Base-by-base conservation (phyloP, 2,888 invertebrate genomes). In the Myopa testacea region DNA sequence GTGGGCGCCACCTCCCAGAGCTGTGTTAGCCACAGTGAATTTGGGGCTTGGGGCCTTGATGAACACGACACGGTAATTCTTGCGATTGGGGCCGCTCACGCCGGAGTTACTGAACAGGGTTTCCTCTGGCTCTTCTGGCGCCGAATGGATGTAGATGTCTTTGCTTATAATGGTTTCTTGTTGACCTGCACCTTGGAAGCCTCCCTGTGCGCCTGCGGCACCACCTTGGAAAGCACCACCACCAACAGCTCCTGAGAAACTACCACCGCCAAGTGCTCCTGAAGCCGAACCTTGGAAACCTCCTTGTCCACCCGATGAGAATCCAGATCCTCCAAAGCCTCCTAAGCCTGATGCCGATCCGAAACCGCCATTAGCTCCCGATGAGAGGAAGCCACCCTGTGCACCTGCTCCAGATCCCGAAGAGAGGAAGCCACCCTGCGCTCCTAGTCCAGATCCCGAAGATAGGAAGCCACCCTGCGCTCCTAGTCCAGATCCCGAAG, bases 1-100 rank as follows among this genome's bases (percentile, higher is more conserved):
- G 45, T 82, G 82, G 67, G 81, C 75, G 63, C 83, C 83, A 6
- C 83, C 83, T 26, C 80, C 79, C 65, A 83, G 79, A 70, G 82
- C 82, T 7, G 83, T 19, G 14, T 80, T 69, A 19, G 82, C 79
- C 4, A 75, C 71, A 40, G 75, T 79, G 12, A 79, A 78, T 7
- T 74, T 10, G 58, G 79, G 81, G 14, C 62, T 76, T 0, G 83
- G 82, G 10, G 84, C 79, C 38, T 82, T 83, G 40, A 84, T 82
- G 75, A 84, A 84, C 19, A 84, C 81, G 7, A 84, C 81, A 76
- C 84, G 83, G 71, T 81, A 83, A 75, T 84, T 83, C 73, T 81
- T 82, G 73, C 81, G 82, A 26, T 82, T 70, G 16, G 80, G 79
- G 3, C 83, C 84, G 34, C 82, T 37, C 7, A 81, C 79, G n/a